Evolutionary conservation across 2,113 vertebrate species (phyloP), one percentile per base, ranked within the genome.

Genomic region (Engystomops pustulosus): DNA sequence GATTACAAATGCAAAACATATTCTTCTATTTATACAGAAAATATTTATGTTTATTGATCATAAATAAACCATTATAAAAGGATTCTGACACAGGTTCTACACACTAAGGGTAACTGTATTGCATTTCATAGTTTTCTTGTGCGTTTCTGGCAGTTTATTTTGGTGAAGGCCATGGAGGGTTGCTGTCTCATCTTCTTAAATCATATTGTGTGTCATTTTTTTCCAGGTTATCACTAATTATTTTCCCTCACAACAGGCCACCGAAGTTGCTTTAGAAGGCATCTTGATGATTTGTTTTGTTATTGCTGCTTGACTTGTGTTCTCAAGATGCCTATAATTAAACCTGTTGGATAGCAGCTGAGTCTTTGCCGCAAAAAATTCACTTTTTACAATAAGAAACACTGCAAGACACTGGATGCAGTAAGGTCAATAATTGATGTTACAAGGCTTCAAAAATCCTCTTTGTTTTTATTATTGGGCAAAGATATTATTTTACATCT

Each of bases 261-360:
- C 17, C 32, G 47, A 55, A n/a, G 47, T 41, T 55, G 47, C 30
- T 53, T 71, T 70, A 70, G 45, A 53, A 71, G 67, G 51, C 51
- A 60, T 74, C 36, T 55, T 58, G 80, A 81, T 71, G 45, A 82
- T 72, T 82, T 82, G 68, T 82, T 82, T 72, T 82, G 80, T 72
- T 82, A 82, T 74, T 82, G 36, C 80, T 82, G 80, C 80, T 23
- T 82, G 80, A 72, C 80, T 72, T 65, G 77, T 65, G 67, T 80
- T 80, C 41, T 69, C 60, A 69, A 36, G 80, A 36, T 20, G 45
- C 41, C 80, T 44, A 82, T 82, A 82, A 82, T 82, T 82, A 82
- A 82, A 82, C 80, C 80, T 82, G 68, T 72, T 82, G 80, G 69
- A 71, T 27, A 60, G 51, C 80, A 82, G 80, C 49, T 74, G 80